Percentiles rank a stretch among this genome's conserved stretches.
phyloP scores from a whole-genome alignment of 1,140 invertebrate species.

The Cotesia typhae region DNA sequence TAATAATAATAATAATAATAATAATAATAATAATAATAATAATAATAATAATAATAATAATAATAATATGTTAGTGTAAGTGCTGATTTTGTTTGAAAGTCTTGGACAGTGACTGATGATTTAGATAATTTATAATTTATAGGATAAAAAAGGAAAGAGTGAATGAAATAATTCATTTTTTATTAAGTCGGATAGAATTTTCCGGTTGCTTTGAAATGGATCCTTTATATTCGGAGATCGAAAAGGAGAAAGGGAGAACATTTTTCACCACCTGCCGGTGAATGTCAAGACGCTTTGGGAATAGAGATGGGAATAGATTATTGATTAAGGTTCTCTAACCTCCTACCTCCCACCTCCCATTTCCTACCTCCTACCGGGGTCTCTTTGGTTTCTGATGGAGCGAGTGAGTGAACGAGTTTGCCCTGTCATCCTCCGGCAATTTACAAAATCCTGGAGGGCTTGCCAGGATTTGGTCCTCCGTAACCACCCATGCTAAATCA shows the following conservation, averaged over 20 bases:
- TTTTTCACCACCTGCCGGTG: slow-evolving; percentile 39
- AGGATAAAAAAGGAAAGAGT: too few species aligned
- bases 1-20: too few species aligned
- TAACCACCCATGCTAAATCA: slow-evolving; percentile 43
- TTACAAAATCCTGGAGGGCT: slow-evolving; percentile 53
- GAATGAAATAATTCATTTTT: too few species aligned
- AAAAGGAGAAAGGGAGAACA: slow-evolving; percentile 31
- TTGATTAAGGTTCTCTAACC: slow-evolving; percentile 48
- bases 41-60: too few species aligned
- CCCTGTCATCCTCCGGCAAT: slow-evolving; percentile 56
- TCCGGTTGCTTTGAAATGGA: neutral
- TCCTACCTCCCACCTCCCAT: too few species aligned
- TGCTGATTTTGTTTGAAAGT: too few species aligned
- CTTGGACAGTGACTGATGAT: too few species aligned
- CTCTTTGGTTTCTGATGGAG: slow-evolving; percentile 17
- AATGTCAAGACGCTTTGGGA: slow-evolving; percentile 32
- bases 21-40: too few species aligned
- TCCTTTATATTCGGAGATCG: slow-evolving; percentile 7
- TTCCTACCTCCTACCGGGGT: too few species aligned
- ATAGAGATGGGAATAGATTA: slow-evolving; percentile 46
- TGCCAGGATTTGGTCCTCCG: slow-evolving; percentile 46
- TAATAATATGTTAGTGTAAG: too few species aligned
- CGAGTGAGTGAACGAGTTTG: slow-evolving; percentile 42
- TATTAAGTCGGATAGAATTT: slow-evolving; percentile 45
- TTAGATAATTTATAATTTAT: too few species aligned